A percentile compares a stretch with the other conserved stretches of the same genome.
Evolutionary conservation across 1,140 invertebrate genomes (phyloP).

Genomic region (Melipona quadrifasciata): DNA sequence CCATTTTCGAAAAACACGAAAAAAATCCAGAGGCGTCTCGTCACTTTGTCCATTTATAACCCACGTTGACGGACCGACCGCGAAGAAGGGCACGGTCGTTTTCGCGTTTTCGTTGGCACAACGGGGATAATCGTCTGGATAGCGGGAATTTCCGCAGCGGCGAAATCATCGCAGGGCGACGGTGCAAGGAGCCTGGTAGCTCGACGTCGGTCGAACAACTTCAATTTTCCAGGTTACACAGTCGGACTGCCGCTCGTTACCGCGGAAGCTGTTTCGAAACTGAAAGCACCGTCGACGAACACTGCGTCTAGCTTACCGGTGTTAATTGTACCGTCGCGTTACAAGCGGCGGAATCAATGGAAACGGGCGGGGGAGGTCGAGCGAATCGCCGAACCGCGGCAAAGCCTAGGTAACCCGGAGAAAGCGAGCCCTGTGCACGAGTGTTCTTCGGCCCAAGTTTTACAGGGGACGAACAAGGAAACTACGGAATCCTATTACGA

Average conservation of each 20-base stretch:
- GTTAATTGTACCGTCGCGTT: conserved; percentile 44
- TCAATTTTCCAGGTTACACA: conserved; percentile 36
- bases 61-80: too few relatives aligned
- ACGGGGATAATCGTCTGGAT: background rate
- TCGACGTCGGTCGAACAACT: background rate
- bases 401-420: conserved; percentile 25
- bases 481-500: conserved; percentile 31
- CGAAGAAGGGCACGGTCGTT: too few relatives aligned
- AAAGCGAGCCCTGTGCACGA: conserved; percentile 25
- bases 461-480: conserved; percentile 31
- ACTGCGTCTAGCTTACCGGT: conserved; percentile 52
- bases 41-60: too few relatives aligned
- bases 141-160: background rate
- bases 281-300: conserved; percentile 37
- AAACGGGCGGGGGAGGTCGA: conserved; percentile 24
- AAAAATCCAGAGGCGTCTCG: too few relatives aligned
- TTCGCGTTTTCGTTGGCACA: too few relatives aligned
- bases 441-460: conserved; percentile 14
- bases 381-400: conserved; percentile 27
- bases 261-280: conserved; percentile 51
- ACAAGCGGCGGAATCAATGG: conserved; percentile 17
- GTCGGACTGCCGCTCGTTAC: conserved; percentile 40
- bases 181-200: background rate
- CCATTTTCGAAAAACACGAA: too few relatives aligned
- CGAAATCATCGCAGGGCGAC: background rate